Conservation (phyloP, 2,888 invertebrate species). For the Lasioglossum marginatum region DNA sequence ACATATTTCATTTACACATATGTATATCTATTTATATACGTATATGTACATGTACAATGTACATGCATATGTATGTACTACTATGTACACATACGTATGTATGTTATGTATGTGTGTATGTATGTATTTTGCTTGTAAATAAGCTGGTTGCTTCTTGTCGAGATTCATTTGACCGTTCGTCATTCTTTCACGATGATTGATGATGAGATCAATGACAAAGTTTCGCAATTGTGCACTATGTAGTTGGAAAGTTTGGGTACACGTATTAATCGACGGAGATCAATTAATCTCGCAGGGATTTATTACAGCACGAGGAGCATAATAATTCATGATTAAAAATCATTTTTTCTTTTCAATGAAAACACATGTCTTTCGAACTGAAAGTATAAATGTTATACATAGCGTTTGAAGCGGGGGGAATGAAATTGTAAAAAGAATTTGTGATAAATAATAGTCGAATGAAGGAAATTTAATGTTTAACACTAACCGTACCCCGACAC, state of each 20-base stretch:
- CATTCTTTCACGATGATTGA: not conserved
- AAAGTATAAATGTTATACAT: not conserved
- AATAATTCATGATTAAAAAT: not conserved
- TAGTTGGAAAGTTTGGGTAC: constrained; percentile 15
- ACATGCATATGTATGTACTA: not conserved
- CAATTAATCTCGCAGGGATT: not conserved
- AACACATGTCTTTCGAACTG: constrained; percentile 9
- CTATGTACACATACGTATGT: no score
- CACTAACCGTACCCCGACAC: no score
- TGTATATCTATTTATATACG: not conserved
- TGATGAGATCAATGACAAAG: not conserved
- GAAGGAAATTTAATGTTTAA: not conserved
- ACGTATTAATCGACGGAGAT: not conserved
- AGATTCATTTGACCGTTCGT: not conserved
- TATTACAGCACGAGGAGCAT: not conserved
- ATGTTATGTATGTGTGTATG: not conserved
- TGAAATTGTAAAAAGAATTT: not conserved
- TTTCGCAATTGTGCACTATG: not conserved
- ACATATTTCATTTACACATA: not conserved
- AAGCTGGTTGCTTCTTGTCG: not conserved
- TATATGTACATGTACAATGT: not conserved
- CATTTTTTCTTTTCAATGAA: not conserved
- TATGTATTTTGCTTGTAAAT: constrained; percentile 5
- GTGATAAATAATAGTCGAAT: not conserved
- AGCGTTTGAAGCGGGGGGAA: not conserved